Base-by-base conservation (phyloP, 2,888 invertebrate species). In the Syrista parreyssii region DNA sequence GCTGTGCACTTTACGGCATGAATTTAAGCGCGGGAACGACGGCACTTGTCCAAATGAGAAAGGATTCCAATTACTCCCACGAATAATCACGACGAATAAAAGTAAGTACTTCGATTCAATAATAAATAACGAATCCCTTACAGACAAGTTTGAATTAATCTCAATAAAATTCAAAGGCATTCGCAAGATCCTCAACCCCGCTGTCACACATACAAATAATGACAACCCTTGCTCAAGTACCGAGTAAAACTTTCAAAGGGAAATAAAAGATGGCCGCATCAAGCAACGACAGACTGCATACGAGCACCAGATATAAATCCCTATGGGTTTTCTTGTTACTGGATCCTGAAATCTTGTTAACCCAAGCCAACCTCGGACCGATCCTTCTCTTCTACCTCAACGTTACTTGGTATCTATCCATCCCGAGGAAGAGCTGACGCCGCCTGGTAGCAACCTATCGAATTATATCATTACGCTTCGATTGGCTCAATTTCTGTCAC, bases 311-410 rank as follows among this genome's bases (percentile, higher is more conserved):
- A 23, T 80, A 55, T 81, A 83, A 87, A 87, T 87, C 84, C 84
- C 85, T 78, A 77, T 83, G 83, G 86, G 85, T 78, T 81, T 82
- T 82, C 71, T 82, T 84, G 83, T 85, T 84, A 84, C 83, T 79
- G 80, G 83, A 83, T 79, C 78, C 81, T 77, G 77, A 76, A 78
- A 86, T 84, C 84, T 87, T 83, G 86, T 87, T 87, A 87, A 83
- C 82, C 75, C 80, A 78, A 77, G 77, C 80, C 23, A 31, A 31
- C 34, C 40, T 55, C 40, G 23, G 9, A 55, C 15, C 40, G 40
- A 55, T 71, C 71, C 36, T 36, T 11, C 71, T 71, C 71, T 30
- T 32, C 71, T 15, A n/a, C 31, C 31, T 71, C 31, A 32, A 71
- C 31, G 23, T 55, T 55, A 23, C 40, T 55, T 55, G 23, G 40